phyloP scores from a whole-genome alignment of 2,888 invertebrate genomes.

The Lapara coniferarum region DNA sequence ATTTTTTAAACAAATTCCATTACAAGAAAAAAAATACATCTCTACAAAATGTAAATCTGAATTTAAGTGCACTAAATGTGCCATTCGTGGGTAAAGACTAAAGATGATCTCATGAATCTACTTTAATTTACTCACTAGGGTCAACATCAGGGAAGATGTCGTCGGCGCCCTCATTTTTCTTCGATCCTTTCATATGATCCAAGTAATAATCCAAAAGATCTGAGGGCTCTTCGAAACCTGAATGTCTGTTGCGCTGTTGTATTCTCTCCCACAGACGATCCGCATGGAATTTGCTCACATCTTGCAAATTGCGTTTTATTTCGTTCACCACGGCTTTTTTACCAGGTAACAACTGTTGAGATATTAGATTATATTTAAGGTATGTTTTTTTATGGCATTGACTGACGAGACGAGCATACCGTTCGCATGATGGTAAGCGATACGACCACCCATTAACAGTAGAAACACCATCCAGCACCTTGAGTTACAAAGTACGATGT shows the following conservation, averaged over 20 bases:
- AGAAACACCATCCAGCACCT: too few species aligned
- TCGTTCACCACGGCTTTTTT: constrained; percentile 58
- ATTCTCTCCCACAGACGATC: constrained; percentile 41
- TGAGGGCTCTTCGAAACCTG: constrained; percentile 37
- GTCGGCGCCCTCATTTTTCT: constrained; percentile 27
- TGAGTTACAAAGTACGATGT: too few species aligned
- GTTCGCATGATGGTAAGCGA: too few species aligned
- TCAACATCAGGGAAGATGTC: constrained; percentile 45
- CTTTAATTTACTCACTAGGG: constrained; percentile 37
- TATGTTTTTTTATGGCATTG: too few species aligned
- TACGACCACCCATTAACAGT: too few species aligned
- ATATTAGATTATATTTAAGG: neutral
- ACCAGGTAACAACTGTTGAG: constrained; percentile 52
- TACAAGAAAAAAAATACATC: too few species aligned
- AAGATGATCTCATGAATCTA: neutral
- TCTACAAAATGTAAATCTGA: too few species aligned
- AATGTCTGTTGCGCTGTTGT: constrained; percentile 33
- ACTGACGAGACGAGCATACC: too few species aligned
- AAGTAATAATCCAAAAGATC: constrained; percentile 56
- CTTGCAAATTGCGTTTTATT: constrained; percentile 73
- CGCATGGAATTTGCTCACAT: constrained; percentile 52
- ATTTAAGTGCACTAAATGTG: too few species aligned
- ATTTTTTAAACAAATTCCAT: too few species aligned
- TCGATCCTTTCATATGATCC: constrained; percentile 43
- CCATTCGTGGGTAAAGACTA: neutral